Conservation (phyloP, 35 echinoderm and acorn worm species). For the Patiria miniata region DNA sequence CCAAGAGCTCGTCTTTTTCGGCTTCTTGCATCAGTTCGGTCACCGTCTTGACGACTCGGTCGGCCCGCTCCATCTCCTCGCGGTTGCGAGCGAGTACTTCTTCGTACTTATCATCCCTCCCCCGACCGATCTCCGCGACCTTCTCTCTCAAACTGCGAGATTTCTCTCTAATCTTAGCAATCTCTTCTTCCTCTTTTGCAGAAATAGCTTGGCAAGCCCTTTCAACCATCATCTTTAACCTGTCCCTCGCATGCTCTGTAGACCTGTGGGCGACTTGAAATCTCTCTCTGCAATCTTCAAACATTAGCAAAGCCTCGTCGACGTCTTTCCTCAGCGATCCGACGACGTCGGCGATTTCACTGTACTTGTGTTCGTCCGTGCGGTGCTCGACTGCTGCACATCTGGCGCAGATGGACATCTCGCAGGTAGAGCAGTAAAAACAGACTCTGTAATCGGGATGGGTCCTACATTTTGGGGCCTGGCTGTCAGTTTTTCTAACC, state of each 20-base stretch:
- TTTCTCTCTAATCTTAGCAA: neutral
- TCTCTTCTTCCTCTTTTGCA: neutral
- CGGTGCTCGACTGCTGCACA: neutral
- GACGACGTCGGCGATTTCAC: neutral
- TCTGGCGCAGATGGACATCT: neutral
- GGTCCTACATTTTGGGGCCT: neutral
- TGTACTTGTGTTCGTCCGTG: neutral
- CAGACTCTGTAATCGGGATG: neutral
- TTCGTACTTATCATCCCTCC: neutral
- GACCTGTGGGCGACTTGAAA: neutral
- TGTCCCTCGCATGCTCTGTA: neutral
- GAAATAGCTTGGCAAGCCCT: neutral
- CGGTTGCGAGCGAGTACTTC: neutral
- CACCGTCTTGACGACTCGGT: neutral
- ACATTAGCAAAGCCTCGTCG: neutral
- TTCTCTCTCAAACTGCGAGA: neutral
- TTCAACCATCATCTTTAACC: neutral
- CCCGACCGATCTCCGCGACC: neutral
- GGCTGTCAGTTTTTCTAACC: neutral
- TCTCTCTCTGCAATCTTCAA: neutral
- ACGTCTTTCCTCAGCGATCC: neutral
- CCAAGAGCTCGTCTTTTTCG: neutral
- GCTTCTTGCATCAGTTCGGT: conserved; percentile 1
- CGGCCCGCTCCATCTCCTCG: conserved; percentile 4
- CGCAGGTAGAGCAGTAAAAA: neutral